Evolutionary conservation across 2,888 invertebrate genomes (phyloP), one percentile per base, ranked within the genome.

Genomic region (Drosophila koepferae): DNA sequence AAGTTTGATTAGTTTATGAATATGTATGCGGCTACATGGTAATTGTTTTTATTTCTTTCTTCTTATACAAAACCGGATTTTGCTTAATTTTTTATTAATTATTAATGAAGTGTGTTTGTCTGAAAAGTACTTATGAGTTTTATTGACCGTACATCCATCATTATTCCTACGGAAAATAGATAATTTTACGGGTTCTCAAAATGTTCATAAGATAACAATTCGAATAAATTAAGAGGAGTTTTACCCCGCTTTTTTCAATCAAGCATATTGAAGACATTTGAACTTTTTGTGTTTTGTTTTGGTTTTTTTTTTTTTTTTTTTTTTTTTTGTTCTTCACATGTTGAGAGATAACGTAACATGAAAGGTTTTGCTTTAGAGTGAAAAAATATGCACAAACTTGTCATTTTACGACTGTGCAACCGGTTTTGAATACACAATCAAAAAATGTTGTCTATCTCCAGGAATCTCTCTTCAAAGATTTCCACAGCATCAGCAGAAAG

Each of bases 341-440:
- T 14, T 9, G 4, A n/a, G 14, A 58, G 74, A 78, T 79, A 66
- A 66, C 56, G 48, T 14, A 70, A 66, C 56, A 69, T 9, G 46
- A 48, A 40, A 60, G 23, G 31, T 40, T 44, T 66, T 56, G 31
- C 23, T 41, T 16, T 28, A 23, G 54, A 63, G 41, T 53, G 54
- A 43, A 55, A 74, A 48, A 55, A 36, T 62, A 56, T 78, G 78
- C 58, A 73, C 68, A 63, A 55, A n/a, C 36, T 54, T 49, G 44
- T 48, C 49, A 41, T 63, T 63, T 59, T 18, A 70, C 36, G 58
- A 60, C 41, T 46, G 46, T 62, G 34, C 28, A 75, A 80, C 80
- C 72, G 77, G 77, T 80, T 77, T 76, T 7, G 18, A 63, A 59
- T n/a, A 60, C 14, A 59, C 48, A 67, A 48, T 36, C 23, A 43